Percentiles rank a stretch among this genome's conserved stretches.
These are phyloP conservation scores for Rissa tridactyla DNA, from an alignment of 2,113 vertebrate genomes.

Conservation along the genomic window DNA sequence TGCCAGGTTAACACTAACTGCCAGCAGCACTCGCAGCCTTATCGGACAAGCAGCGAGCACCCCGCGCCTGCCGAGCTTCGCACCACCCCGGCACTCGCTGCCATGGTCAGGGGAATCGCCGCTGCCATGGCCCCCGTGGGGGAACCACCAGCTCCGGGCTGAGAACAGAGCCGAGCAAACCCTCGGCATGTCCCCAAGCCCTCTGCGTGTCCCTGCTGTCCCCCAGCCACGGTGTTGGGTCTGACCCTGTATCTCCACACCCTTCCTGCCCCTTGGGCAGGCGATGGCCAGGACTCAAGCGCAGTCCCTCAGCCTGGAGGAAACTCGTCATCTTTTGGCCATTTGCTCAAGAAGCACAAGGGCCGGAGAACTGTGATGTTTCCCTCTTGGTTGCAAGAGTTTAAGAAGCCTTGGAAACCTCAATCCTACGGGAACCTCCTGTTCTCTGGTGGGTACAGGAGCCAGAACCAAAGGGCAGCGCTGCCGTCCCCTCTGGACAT, in stretches of 20 bases:
- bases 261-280: not conserved
- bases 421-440: not conserved
- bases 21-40: not conserved
- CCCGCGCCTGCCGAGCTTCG: not conserved
- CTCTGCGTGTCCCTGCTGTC: fast-evolving
- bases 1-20: not conserved
- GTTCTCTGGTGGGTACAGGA: not conserved
- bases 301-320: not conserved
- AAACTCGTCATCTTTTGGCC: not conserved
- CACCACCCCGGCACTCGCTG: fast-evolving
- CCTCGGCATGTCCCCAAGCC: fast-evolving
- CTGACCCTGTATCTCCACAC: fast-evolving
- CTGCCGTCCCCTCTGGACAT: not conserved
- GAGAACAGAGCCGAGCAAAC: not conserved
- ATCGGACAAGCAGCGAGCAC: not conserved
- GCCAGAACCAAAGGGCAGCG: fast-evolving
- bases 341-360: not conserved
- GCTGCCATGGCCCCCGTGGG: fast-evolving
- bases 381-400: not conserved
- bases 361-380: fast-evolving
- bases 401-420: not conserved
- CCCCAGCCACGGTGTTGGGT: too few species aligned
- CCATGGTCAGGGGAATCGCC: fast-evolving
- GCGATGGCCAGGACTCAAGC: fast-evolving
- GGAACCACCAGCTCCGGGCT: not conserved